Evolutionary conservation across 2,888 invertebrate species (phyloP).

Genomic region (Miltochrista miniata): DNA sequence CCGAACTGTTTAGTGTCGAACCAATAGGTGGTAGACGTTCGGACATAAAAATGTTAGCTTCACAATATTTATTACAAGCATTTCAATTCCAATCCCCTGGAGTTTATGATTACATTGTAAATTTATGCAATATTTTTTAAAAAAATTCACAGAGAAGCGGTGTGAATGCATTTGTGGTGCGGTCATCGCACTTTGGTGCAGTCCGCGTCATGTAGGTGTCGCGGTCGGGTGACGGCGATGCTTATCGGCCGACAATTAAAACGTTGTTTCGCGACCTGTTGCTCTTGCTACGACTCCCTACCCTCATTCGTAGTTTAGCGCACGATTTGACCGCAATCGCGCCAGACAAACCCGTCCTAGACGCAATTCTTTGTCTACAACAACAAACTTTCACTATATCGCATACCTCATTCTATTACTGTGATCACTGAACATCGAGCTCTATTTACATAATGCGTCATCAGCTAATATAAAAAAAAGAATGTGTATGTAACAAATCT

Average conservation of each 20-base stretch:
- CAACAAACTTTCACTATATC: constrained; percentile 43
- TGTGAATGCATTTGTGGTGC: constrained; percentile 67
- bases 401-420: constrained; percentile 22
- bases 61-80: constrained; percentile 24
- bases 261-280: constrained; percentile 81
- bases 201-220: constrained; percentile 57
- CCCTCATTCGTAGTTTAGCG: constrained; percentile 43
- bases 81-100: constrained; percentile 8
- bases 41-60: constrained; percentile 20
- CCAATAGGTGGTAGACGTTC: not conserved
- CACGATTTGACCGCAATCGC: constrained; percentile 51
- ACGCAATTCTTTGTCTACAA: constrained; percentile 21
- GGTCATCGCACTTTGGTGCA: constrained; percentile 71
- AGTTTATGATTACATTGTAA: constrained; percentile 30
- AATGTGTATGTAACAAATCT: constrained; percentile 10
- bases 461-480: not conserved
- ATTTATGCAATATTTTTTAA: constrained; percentile 40
- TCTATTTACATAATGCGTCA: not conserved
- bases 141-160: constrained; percentile 38
- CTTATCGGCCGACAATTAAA: constrained; percentile 79
- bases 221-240: constrained; percentile 77
- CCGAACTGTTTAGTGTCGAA: constrained; percentile 29
- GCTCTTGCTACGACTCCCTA: constrained; percentile 62
- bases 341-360: constrained; percentile 43
- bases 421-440: not conserved